These are phyloP conservation scores for Macrobrachium nipponense DNA, from an alignment of 1,140 invertebrate genomes.

Conservation along the genomic window DNA sequence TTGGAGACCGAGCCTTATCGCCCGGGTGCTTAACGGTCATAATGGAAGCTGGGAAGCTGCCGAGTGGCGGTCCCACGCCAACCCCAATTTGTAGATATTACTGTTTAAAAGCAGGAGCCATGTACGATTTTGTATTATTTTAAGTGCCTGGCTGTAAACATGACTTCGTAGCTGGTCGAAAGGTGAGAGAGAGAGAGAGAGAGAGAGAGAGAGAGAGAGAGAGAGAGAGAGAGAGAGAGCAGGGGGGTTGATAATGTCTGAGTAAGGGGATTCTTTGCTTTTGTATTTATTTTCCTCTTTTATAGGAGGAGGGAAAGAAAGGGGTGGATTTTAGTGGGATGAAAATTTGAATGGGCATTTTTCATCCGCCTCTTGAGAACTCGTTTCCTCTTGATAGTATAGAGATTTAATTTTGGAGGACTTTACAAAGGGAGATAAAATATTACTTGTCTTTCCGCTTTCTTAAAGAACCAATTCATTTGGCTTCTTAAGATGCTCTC, in stretches of 20 bases:
- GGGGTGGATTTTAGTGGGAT: neutral
- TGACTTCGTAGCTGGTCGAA: conserved; percentile 1
- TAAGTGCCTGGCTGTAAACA: conserved; percentile 8
- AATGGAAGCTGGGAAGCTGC: neutral
- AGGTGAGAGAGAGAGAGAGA: neutral
- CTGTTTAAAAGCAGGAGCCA: conserved; percentile 17
- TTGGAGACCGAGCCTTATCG: neutral
- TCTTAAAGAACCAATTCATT: no score
- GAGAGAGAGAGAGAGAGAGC: neutral
- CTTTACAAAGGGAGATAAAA: no score
- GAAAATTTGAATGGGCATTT: no score
- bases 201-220: neutral
- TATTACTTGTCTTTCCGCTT: no score
- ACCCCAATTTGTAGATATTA: conserved; percentile 23
- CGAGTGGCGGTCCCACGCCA: neutral
- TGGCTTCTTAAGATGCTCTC: no score
- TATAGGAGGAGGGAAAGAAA: neutral
- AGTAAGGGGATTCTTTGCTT: no score
- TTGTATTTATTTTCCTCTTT: no score
- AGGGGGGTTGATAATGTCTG: neutral
- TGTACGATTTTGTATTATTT: conserved; percentile 22
- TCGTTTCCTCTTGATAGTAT: no score
- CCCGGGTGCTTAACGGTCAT: neutral
- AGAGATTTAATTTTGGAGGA: no score
- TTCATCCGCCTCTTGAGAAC: no score